phyloP scores from a whole-genome alignment of 1,140 invertebrate genomes.

The Achroia grisella region DNA sequence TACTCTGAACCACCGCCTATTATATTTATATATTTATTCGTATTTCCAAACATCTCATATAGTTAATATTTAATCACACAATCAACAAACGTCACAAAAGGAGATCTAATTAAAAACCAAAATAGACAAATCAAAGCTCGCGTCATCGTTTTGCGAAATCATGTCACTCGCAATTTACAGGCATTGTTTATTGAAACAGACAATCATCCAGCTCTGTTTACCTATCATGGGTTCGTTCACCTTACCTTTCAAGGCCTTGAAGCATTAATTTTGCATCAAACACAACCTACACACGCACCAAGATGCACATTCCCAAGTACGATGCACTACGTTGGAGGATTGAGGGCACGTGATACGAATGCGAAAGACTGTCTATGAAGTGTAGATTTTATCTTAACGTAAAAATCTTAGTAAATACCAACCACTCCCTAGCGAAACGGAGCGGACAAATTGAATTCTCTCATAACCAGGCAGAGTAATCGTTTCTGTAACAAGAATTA shows the following conservation, averaged over 20 bases:
- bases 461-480: constrained; percentile 17
- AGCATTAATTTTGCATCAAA: constrained; percentile 43
- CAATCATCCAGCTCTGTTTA: constrained; percentile 49
- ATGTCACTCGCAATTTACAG: constrained; percentile 16
- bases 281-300: constrained; percentile 33
- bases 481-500: constrained; percentile 26
- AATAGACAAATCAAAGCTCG: background rate
- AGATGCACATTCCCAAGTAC: constrained; percentile 54
- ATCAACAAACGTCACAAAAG: constrained; percentile 5
- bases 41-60: too few relatives aligned
- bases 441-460: constrained; percentile 46
- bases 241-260: constrained; percentile 44
- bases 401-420: constrained; percentile 32
- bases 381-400: constrained; percentile 51
- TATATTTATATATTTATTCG: constrained; percentile 8
- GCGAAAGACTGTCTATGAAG: constrained; percentile 32
- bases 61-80: too few relatives aligned
- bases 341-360: constrained; percentile 58
- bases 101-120: constrained; percentile 4
- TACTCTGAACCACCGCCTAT: constrained; percentile 11
- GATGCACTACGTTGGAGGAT: constrained; percentile 55
- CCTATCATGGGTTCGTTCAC: constrained; percentile 44
- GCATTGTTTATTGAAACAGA: constrained; percentile 23
- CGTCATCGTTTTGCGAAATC: constrained; percentile 4
- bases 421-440: constrained; percentile 40